A percentile compares a stretch with the other conserved stretches of the same genome.
Conservation (phyloP, 1,140 invertebrate genomes). For the Leptinotarsa defecta region DNA sequence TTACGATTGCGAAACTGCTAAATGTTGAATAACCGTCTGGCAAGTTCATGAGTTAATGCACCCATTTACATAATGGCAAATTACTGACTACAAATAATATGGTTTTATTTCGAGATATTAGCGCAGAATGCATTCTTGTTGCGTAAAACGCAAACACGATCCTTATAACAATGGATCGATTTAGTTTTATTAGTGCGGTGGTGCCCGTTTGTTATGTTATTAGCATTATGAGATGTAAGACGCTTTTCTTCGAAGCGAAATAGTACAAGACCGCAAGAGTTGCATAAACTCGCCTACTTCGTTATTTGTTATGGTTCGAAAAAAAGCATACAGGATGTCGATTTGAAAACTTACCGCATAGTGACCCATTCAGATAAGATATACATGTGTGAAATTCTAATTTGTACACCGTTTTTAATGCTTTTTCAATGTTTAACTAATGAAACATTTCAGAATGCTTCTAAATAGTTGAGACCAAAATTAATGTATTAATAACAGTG, state of each 20-base stretch:
- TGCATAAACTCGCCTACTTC: neutral
- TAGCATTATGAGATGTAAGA: constrained; percentile 4
- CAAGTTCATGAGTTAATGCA: constrained; percentile 24
- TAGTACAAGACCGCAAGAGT: neutral
- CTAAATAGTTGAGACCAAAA: too few relatives aligned
- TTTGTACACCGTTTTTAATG: too few relatives aligned
- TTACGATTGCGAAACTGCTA: neutral
- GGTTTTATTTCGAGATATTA: constrained; percentile 12
- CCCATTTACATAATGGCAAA: constrained; percentile 24
- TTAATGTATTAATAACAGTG: too few relatives aligned
- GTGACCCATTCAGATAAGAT: too few relatives aligned
- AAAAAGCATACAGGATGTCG: too few relatives aligned
- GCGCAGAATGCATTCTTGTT: constrained; percentile 4
- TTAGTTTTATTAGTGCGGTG: constrained; percentile 18
- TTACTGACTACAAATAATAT: constrained; percentile 17
- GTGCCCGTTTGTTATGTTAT: constrained; percentile 2
- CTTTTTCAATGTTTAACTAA: too few relatives aligned
- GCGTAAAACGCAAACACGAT: constrained; percentile 8
- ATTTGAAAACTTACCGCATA: too few relatives aligned
- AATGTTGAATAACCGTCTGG: constrained; percentile 1
- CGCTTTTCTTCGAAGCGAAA: neutral
- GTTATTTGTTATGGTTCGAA: too few relatives aligned
- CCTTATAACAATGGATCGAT: constrained; percentile 15
- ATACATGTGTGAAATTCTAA: too few relatives aligned
- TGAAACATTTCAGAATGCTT: too few relatives aligned